These are phyloP conservation scores for Hyposmocoma kahamanoa DNA, from an alignment of 1,140 invertebrate genomes.

Conservation along the genomic window DNA sequence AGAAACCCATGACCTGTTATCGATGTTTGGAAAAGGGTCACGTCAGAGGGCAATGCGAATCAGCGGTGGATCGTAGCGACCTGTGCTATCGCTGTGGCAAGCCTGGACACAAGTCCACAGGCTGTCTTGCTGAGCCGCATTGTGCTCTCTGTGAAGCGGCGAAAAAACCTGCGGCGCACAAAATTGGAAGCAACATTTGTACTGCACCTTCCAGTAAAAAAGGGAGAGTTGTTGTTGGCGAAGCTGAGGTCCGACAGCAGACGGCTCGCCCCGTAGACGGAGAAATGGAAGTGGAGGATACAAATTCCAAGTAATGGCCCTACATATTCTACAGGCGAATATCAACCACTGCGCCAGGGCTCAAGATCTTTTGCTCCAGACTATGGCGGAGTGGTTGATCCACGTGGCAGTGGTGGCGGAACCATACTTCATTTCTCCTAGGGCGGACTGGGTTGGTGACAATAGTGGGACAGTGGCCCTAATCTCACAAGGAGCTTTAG, in stretches of 20 bases:
- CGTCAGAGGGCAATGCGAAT: too few species aligned
- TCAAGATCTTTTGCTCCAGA: not conserved
- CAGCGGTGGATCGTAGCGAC: not conserved
- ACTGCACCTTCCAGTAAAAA: not conserved
- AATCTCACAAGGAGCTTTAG: too few species aligned
- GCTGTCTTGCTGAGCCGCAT: not conserved
- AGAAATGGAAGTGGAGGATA: not conserved
- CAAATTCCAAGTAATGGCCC: not conserved
- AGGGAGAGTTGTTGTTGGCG: too few species aligned
- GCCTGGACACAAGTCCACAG: not conserved
- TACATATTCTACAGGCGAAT: not conserved
- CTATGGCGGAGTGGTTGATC: not conserved
- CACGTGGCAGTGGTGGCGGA: not conserved
- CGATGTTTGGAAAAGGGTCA: too few species aligned
- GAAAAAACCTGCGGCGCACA: not conserved
- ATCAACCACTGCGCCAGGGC: not conserved
- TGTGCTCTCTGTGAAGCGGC: not conserved
- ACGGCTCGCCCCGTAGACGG: not conserved
- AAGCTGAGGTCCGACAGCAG: not conserved
- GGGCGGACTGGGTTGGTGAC: not conserved
- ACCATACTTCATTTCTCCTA: not conserved
- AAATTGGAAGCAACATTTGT: not conserved
- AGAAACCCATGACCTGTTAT: too few species aligned
- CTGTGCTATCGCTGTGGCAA: not conserved
- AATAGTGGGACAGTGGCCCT: not conserved